phyloP scores from a whole-genome alignment of 2,113 vertebrate genomes.

The Gambusia holbrooki region DNA sequence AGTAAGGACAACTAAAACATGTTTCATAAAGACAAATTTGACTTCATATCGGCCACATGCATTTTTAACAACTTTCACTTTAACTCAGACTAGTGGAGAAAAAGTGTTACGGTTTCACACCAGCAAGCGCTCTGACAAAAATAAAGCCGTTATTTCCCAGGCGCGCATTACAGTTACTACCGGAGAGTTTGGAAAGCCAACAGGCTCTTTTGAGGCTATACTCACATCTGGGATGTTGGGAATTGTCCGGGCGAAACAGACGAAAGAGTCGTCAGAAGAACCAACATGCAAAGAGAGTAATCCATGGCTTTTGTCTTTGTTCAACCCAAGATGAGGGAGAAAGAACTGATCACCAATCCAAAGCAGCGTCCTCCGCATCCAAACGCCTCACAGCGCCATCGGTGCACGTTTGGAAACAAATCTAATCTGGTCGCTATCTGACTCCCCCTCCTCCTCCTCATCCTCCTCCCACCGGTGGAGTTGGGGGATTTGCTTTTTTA shows the following conservation, averaged over 20 bases:
- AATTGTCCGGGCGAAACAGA: slow-evolving; percentile 62
- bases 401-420: slow-evolving; percentile 72
- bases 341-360: slow-evolving; percentile 47
- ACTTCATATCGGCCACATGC: slow-evolving; percentile 7
- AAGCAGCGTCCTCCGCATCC: slow-evolving; percentile 37
- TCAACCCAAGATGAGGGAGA: not conserved
- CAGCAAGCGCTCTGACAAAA: not conserved
- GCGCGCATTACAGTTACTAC: not conserved
- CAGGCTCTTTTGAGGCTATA: slow-evolving; percentile 59
- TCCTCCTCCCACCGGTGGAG: slow-evolving; percentile 32
- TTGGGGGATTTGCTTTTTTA: slow-evolving; percentile 39
- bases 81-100: not conserved
- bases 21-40: slow-evolving; percentile 39
- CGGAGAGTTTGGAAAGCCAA: slow-evolving; percentile 44
- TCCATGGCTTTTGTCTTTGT: slow-evolving; percentile 64
- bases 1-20: slow-evolving; percentile 32
- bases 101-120: not conserved
- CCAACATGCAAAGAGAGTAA: slow-evolving; percentile 61
- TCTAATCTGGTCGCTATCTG: slow-evolving; percentile 55
- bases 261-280: slow-evolving; percentile 63
- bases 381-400: slow-evolving; percentile 68
- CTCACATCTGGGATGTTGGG: slow-evolving; percentile 68
- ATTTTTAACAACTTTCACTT: not conserved
- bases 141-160: not conserved
- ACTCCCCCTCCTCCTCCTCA: slow-evolving; percentile 7